Evolutionary conservation across 2,113 vertebrate species (phyloP).

Genomic region (Psettodes erumei): DNA sequence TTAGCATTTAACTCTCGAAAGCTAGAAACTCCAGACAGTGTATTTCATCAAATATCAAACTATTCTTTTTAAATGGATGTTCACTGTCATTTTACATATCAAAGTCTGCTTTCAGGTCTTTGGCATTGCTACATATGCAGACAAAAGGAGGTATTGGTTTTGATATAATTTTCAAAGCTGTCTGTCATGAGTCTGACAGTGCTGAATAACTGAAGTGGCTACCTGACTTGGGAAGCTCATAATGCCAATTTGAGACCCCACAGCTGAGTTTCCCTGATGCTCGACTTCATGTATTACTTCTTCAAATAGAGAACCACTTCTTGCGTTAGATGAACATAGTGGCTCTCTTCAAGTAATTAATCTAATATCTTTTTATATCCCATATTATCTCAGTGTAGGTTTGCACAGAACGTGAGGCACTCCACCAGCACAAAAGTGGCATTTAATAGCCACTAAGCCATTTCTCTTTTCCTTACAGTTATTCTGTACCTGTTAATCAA

Average conservation of each 20-base stretch:
- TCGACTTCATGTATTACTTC: neutral
- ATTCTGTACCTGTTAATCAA: conserved; percentile 14
- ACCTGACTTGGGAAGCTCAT: neutral
- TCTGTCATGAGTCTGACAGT: neutral
- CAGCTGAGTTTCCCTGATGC: neutral
- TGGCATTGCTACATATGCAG: too few species aligned
- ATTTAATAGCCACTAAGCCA: neutral
- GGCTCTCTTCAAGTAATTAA: neutral
- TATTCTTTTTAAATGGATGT: neutral
- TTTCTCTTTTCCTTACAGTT: conserved; percentile 22
- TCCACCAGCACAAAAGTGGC: neutral
- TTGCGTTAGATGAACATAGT: neutral
- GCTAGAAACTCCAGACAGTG: neutral
- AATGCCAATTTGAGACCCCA: neutral
- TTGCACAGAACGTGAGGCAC: neutral
- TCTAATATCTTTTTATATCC: neutral
- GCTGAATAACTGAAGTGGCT: neutral
- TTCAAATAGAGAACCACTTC: neutral
- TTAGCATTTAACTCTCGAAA: neutral
- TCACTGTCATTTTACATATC: too few species aligned
- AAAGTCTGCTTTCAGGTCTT: too few species aligned
- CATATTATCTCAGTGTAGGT: neutral
- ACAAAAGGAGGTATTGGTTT: too few species aligned
- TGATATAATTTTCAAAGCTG: too few species aligned
- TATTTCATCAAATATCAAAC: neutral